Conservation (phyloP, 2,888 invertebrate species). For the Campaea margaritaria region DNA sequence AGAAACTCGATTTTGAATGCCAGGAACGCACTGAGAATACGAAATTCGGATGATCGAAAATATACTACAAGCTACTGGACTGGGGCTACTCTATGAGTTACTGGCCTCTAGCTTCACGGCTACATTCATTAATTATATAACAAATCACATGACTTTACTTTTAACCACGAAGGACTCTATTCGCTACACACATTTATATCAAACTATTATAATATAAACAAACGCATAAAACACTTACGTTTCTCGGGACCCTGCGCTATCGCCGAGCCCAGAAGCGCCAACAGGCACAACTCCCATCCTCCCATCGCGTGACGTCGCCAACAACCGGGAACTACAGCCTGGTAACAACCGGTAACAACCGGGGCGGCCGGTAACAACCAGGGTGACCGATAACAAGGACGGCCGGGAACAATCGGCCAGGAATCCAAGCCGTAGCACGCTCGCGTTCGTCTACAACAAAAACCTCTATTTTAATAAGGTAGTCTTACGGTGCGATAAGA, state of each 20-base stretch:
- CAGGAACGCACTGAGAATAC: no score
- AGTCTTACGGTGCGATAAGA: slow-evolving; percentile 59
- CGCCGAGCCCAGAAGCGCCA: slow-evolving; percentile 55
- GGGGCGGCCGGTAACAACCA: slow-evolving; percentile 29
- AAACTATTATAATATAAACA: not conserved
- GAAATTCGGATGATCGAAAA: no score
- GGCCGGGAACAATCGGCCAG: slow-evolving; percentile 31
- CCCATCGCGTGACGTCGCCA: slow-evolving; percentile 42
- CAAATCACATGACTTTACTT: not conserved
- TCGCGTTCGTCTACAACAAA: slow-evolving; percentile 65
- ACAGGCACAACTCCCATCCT: slow-evolving; percentile 48
- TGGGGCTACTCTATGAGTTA: not conserved
- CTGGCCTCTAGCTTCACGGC: not conserved
- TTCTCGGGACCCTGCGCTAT: slow-evolving; percentile 66
- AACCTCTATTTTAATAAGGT: slow-evolving; percentile 57
- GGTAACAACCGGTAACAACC: slow-evolving; percentile 32
- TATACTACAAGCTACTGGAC: no score
- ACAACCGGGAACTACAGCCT: slow-evolving; percentile 33
- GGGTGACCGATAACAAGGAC: slow-evolving; percentile 5
- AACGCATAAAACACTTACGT: slow-evolving; percentile 54
- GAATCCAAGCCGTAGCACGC: slow-evolving; percentile 48
- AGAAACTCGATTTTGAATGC: no score
- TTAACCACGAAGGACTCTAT: no score
- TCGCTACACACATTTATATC: not conserved
- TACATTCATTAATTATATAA: not conserved